phyloP scores from a whole-genome alignment of 2,888 invertebrate genomes.

The Aelia acuminata region DNA sequence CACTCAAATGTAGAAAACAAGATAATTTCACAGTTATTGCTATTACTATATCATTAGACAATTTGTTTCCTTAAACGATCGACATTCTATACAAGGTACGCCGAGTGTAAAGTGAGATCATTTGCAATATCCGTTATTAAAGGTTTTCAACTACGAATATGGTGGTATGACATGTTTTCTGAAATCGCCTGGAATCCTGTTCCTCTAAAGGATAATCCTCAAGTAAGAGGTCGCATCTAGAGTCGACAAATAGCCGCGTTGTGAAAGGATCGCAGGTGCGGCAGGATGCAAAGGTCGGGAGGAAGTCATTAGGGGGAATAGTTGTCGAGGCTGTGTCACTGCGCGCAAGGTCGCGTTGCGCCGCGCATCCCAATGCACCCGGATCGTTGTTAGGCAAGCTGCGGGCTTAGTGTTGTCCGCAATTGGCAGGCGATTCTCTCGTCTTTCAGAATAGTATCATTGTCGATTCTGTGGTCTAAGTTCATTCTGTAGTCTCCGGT shows the following conservation, averaged over 20 bases:
- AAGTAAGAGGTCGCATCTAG: neutral
- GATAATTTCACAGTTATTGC: neutral
- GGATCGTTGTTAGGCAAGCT: neutral
- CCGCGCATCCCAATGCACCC: constrained; percentile 20
- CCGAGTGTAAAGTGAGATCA: neutral
- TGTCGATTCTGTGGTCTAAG: neutral
- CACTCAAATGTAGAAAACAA: neutral
- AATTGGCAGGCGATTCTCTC: neutral
- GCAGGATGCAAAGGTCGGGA: constrained; percentile 48
- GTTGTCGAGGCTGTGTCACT: neutral
- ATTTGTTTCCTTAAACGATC: neutral
- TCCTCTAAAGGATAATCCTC: neutral
- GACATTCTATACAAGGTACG: neutral
- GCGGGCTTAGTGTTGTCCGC: constrained; percentile 3
- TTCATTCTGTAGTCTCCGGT: neutral
- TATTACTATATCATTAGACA: neutral
- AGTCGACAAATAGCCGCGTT: neutral
- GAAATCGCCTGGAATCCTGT: constrained; percentile 12
- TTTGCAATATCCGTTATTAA: neutral
- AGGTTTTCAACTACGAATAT: neutral
- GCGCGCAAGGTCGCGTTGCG: constrained; percentile 1
- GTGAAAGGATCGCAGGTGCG: constrained; percentile 46
- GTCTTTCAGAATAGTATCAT: neutral
- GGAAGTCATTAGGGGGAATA: constrained; percentile 24
- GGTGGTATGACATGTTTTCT: constrained; percentile 9